phyloP scores from a whole-genome alignment of 2,888 invertebrate species.

The Plagodis dolabraria region DNA sequence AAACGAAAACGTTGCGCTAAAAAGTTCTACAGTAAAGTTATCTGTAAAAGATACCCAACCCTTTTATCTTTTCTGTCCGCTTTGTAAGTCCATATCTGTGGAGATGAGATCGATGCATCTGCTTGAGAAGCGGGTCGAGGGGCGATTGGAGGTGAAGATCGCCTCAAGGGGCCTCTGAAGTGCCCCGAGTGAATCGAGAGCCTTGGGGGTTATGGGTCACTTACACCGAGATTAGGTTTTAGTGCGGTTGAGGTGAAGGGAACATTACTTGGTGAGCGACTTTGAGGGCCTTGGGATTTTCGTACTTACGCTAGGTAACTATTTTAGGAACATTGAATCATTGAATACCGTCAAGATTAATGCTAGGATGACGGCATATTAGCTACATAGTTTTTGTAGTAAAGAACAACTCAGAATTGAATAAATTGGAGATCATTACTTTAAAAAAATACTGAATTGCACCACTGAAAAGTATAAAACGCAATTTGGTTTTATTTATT shows the following conservation, averaged over 20 bases:
- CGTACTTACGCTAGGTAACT: too few relatives aligned
- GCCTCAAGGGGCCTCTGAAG: neutral
- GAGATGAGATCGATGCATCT: conserved; percentile 16
- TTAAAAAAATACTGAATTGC: too few relatives aligned
- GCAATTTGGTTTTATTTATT: too few relatives aligned
- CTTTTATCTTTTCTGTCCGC: conserved; percentile 1
- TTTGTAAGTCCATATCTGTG: conserved; percentile 1
- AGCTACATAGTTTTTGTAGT: too few relatives aligned
- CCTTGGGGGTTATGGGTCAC: conserved; percentile 1
- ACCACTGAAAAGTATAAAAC: too few relatives aligned
- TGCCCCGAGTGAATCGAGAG: neutral
- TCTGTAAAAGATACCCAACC: neutral
- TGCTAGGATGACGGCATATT: too few relatives aligned
- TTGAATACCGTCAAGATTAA: too few relatives aligned
- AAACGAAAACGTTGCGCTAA: too few relatives aligned
- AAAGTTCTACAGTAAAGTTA: too few relatives aligned
- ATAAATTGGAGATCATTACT: too few relatives aligned
- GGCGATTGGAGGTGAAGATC: conserved; percentile 19
- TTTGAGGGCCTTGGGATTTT: neutral
- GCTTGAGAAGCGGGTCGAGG: conserved; percentile 19
- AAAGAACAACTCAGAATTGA: too few relatives aligned
- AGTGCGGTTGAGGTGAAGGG: conserved; percentile 1
- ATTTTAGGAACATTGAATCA: too few relatives aligned
- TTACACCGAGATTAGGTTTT: conserved; percentile 4
- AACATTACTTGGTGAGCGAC: neutral